These are phyloP conservation scores for Drosophila ficusphila DNA, from an alignment of 1,140 invertebrate genomes.

Conservation along the genomic window DNA sequence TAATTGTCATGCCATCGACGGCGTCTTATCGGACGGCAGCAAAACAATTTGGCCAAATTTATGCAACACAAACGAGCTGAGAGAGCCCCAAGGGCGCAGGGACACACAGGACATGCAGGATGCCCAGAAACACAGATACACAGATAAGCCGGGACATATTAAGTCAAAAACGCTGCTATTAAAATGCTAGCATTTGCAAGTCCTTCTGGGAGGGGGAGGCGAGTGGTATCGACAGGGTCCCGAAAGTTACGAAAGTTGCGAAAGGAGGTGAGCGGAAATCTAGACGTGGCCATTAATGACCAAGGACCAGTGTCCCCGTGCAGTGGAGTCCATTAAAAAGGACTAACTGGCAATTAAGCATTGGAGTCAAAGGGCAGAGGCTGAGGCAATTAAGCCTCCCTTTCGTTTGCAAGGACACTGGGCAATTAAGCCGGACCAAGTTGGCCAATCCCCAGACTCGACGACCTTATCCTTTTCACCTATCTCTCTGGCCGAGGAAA, in stretches of 20 bases:
- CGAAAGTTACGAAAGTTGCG: conserved; percentile 12
- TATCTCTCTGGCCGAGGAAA: conserved; percentile 62
- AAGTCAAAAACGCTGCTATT: conserved; percentile 77
- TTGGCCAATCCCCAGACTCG: conserved; percentile 37
- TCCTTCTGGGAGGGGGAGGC: conserved; percentile 51
- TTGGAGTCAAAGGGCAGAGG: conserved; percentile 45
- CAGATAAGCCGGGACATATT: conserved; percentile 61
- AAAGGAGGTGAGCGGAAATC: conserved; percentile 72
- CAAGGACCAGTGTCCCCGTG: conserved; percentile 14
- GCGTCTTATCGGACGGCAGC: conserved; percentile 65
- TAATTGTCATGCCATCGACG: conserved; percentile 79
- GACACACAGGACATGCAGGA: conserved; percentile 27
- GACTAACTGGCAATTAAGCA: conserved; percentile 83
- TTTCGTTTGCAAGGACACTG: conserved; percentile 68
- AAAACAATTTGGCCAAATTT: conserved; percentile 74
- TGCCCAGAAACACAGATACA: conserved; percentile 21
- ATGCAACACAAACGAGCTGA: conserved; percentile 60
- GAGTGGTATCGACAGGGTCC: conserved; percentile 23
- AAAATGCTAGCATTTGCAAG: conserved; percentile 80
- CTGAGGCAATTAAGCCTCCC: conserved; percentile 69
- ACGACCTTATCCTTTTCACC: conserved; percentile 75
- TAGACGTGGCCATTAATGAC: conserved; percentile 76
- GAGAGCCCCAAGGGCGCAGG: conserved; percentile 30
- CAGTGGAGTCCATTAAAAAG: conserved; percentile 79
- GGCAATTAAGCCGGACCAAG: conserved; percentile 78